Percentiles rank a stretch among this genome's conserved stretches.
Conservation (phyloP, 2,113 vertebrate species). For the Hippolais icterina region DNA sequence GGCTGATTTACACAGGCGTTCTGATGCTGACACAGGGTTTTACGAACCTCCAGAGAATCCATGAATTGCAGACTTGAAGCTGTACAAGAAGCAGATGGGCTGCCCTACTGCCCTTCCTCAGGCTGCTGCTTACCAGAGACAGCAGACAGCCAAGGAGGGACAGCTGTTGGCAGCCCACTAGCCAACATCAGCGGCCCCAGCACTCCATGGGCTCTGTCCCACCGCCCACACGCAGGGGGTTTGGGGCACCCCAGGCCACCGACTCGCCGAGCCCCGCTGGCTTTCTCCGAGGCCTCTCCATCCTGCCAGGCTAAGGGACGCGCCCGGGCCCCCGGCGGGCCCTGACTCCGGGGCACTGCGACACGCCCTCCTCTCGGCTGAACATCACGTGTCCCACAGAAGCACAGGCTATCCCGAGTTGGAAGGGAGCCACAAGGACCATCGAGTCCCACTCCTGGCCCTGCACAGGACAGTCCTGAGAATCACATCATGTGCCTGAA, state of each 20-base stretch:
- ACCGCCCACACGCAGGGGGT: rapidly evolving
- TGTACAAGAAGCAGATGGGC: not conserved
- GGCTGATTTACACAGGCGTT: not conserved
- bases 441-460: not conserved
- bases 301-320: not conserved
- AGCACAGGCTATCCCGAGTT: rapidly evolving
- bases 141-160: not conserved
- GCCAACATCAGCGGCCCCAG: not conserved
- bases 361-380: too few species aligned
- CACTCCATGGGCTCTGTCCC: not conserved
- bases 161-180: not conserved
- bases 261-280: not conserved
- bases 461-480: not conserved
- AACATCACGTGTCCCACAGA: not conserved
- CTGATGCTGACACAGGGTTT: not conserved
- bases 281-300: too few species aligned
- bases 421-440: not conserved
- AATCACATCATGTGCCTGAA: not conserved
- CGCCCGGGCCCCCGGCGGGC: not conserved
- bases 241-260: too few species aligned
- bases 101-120: not conserved
- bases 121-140: not conserved
- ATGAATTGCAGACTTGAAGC: not conserved
- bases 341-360: not conserved
- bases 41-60: not conserved